Percentiles rank a stretch among this genome's conserved stretches.
Conservation (phyloP, 2,888 invertebrate genomes). For the Coecobrya sp. region DNA sequence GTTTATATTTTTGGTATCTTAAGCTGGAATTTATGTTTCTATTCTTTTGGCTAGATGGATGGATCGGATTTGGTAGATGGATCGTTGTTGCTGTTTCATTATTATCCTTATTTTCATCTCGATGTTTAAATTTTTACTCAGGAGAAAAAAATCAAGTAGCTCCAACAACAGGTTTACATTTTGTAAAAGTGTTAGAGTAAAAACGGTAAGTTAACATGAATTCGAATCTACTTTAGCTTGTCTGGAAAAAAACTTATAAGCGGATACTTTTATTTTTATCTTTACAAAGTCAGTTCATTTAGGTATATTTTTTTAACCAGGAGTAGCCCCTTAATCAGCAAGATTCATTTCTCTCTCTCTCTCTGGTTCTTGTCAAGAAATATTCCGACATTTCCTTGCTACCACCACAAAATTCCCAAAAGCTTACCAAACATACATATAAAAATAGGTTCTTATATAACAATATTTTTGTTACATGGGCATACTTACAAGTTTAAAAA, state of each 20-base stretch:
- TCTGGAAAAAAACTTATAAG: background rate
- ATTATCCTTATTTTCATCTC: constrained; percentile 60
- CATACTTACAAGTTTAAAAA: background rate
- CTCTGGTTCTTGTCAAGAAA: constrained; percentile 66
- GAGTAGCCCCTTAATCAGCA: constrained; percentile 68
- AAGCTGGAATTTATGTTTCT: background rate
- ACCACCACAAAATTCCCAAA: background rate
- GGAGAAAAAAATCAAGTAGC: constrained; percentile 8
- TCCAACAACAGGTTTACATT: constrained; percentile 54
- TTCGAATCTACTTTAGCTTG: background rate
- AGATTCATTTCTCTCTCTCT: constrained; percentile 44
- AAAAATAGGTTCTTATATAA: background rate
- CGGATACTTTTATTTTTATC: constrained; percentile 47
- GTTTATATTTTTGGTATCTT: background rate
- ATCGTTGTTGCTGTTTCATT: background rate
- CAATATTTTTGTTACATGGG: background rate
- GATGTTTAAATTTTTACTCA: background rate
- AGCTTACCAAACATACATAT: background rate
- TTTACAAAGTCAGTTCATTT: constrained; percentile 35
- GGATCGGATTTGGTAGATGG: constrained; percentile 40
- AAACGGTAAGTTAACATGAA: constrained; percentile 22
- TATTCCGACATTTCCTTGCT: constrained; percentile 68
- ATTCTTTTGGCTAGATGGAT: constrained; percentile 14
- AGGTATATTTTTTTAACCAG: no score
- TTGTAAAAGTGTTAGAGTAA: background rate